Base-by-base conservation (phyloP, 2,888 invertebrate species). In the Drosophila fulvimacula region DNA sequence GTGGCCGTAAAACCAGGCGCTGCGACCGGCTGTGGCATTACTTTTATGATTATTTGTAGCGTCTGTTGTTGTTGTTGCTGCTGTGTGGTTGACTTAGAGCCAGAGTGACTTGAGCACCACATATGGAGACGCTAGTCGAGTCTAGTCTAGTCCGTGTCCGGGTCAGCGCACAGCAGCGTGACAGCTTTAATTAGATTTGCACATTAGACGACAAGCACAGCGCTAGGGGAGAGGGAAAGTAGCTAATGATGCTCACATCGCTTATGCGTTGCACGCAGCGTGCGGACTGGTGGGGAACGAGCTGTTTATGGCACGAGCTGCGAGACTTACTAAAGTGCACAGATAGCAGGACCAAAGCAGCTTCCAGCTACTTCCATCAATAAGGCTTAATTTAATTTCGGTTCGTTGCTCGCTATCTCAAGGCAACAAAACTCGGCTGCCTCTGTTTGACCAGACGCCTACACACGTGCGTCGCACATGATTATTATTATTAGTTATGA, bases 1-100 rank as follows among this genome's bases (percentile, higher is more conserved):
- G 62, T 69, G 68, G 73, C 81, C 55, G 59, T 69, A 67, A 76
- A 65, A 49, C 48, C 79, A 72, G 79, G 64, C 71, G 66, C 71
- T 62, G 42, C 64, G 71, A 71, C 65, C 69, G 80, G 73, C 88
- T 86, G 75, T 72, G 84, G 84, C 70, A 87, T 87, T 87, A 89
- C 80, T 91, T 91, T 91, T 90, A 91, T 90, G 91, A 91, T 91
- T 91, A 91, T 91, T 91, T 91, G 91, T 86, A 88, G 82, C 81
- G 80, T 81, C 91, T 90, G 81, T 88, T 74, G 73, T 57, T 66
- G 21, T 15, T 38, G 58, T 48, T 11, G 27, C 11, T 62, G 39
- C 21, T 36, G 5, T 36, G 48, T 59, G 69, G 68, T 52, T 58
- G 71, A 51, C 65, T 69, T 58, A 42, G 48, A 56, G 59, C 56